These are phyloP conservation scores for Lasioglossum marginatum DNA, from an alignment of 2,888 invertebrate genomes.

Conservation along the genomic window DNA sequence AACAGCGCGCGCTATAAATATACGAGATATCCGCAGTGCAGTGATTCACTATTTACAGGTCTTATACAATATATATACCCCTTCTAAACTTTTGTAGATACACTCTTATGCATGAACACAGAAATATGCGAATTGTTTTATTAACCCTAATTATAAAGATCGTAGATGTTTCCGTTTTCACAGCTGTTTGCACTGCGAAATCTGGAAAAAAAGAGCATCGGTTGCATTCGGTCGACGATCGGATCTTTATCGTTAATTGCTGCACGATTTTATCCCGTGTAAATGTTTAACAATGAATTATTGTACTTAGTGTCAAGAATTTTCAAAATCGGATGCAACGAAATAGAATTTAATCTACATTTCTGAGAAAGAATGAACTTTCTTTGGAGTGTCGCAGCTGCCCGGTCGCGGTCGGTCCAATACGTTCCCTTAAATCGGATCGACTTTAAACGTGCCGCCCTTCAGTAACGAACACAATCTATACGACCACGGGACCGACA, in stretches of 20 bases:
- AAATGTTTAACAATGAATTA: not conserved
- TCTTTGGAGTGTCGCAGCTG: not conserved
- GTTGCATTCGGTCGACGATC: not conserved
- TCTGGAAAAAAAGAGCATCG: not conserved
- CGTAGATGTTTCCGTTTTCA: not conserved
- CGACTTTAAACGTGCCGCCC: conserved; percentile 23
- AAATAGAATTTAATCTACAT: not conserved
- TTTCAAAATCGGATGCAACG: not conserved
- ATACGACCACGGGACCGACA: conserved; percentile 39
- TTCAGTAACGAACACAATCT: conserved; percentile 40
- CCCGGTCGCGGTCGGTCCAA: not conserved
- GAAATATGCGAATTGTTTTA: not conserved
- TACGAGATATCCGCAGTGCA: not conserved
- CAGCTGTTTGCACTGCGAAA: not conserved
- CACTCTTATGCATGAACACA: not conserved
- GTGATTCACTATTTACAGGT: not conserved
- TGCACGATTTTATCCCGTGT: not conserved
- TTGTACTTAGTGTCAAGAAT: not conserved
- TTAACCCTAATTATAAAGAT: not conserved
- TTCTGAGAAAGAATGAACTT: not conserved
- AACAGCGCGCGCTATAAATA: not conserved
- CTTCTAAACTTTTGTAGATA: not conserved
- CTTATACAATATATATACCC: not conserved
- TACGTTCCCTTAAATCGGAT: not conserved
- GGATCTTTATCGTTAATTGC: not conserved